Base-by-base conservation (phyloP, 2,888 invertebrate species). In the Mayetiola destructor region DNA sequence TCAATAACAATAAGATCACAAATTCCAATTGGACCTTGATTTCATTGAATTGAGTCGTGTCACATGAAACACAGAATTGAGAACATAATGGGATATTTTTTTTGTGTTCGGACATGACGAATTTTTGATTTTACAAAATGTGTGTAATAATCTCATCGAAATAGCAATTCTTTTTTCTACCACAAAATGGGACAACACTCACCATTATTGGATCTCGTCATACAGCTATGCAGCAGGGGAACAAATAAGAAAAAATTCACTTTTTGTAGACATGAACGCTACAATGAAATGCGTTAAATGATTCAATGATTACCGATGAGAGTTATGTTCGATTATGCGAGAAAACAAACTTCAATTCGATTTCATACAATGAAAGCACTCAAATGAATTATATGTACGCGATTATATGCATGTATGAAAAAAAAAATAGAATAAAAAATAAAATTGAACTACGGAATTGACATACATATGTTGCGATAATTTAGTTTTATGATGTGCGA, bases 151-250 rank as follows among this genome's bases (percentile, higher is more conserved):
- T n/a, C n/a, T n/a, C n/a, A n/a, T 39, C 6, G 3, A 18, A n/a
- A 21, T 10, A n/a, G 23, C 2, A n/a, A 9, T 23, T 23, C 12
- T 21, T 42, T 42, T 42, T 42, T 42, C n/a, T 3, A 14, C 23
- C 9, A 42, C 27, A 2, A 4, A 21, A 21, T 42, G 2, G 3
- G 2, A 4, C 42, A 42, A 40, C 27, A 48, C 48, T 48, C 27
- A 48, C 48, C 48, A 48, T 48, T 48, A 48, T 48, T 48, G 27
- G 48, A 27, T 48, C n/a, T n/a, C n/a, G n/a, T n/a, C n/a, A n/a
- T n/a, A n/a, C n/a, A n/a, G n/a, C n/a, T n/a, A n/a, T n/a, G n/a
- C n/a, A n/a, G n/a, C n/a, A n/a, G n/a, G n/a, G n/a, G n/a, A n/a
- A n/a, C n/a, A n/a, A n/a, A n/a, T n/a, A n/a, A n/a, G n/a, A n/a